These are phyloP conservation scores for Epizoanthus illoricatus DNA, from an alignment of 92 coral and sea anemone genomes.

Conservation along the genomic window DNA sequence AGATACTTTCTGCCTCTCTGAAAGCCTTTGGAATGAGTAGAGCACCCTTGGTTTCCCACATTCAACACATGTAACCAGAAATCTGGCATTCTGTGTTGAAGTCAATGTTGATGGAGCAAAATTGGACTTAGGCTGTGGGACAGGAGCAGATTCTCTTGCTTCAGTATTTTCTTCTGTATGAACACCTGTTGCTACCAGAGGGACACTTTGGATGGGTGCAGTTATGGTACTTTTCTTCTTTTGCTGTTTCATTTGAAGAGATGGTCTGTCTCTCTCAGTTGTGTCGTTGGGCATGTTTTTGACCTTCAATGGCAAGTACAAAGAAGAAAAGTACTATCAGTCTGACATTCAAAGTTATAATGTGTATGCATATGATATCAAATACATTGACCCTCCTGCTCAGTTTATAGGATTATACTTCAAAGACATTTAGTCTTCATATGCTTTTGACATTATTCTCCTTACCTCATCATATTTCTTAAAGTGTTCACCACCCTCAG, in stretches of 20 bases:
- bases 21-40: constrained; percentile 23
- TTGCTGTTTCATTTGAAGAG: constrained; percentile 21
- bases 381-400: not conserved
- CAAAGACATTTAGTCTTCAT: not conserved
- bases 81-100: constrained; percentile 42
- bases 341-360: not conserved
- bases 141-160: not conserved
- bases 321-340: not conserved
- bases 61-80: constrained; percentile 32
- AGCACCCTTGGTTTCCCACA: constrained; percentile 40
- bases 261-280: constrained; percentile 35
- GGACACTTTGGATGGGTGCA: too few species aligned
- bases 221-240: not conserved
- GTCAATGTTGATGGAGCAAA: too few species aligned
- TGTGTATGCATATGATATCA: not conserved
- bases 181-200: too few species aligned
- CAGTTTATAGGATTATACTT: not conserved
- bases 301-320: not conserved
- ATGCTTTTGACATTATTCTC: not conserved
- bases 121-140: too few species aligned
- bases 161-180: not conserved
- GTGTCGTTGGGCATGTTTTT: constrained; percentile 14
- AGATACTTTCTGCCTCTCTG: constrained; percentile 31
- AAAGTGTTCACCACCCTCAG: constrained; percentile 44
- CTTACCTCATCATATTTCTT: constrained; percentile 17